A percentile compares a stretch with the other conserved stretches of the same genome.
These are phyloP conservation scores for Temnothorax nylanderi DNA, from an alignment of 1,140 invertebrate genomes.

Conservation along the genomic window DNA sequence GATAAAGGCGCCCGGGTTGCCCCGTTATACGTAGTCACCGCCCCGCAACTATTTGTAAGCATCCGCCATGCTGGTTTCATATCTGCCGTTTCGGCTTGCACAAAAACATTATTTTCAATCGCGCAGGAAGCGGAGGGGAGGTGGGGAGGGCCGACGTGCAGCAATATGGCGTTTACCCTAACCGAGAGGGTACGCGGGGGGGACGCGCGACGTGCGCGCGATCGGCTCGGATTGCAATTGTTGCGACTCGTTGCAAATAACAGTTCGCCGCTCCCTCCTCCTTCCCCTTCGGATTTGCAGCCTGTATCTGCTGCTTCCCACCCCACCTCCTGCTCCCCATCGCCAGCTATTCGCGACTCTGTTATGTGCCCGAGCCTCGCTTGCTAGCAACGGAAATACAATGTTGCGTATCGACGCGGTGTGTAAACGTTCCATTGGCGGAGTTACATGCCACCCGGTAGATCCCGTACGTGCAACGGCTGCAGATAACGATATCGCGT, in stretches of 20 bases:
- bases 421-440: slow-evolving; percentile 9
- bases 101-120: slow-evolving; percentile 81
- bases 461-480: slow-evolving; percentile 49
- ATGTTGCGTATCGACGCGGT: slow-evolving; percentile 51
- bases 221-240: slow-evolving; percentile 77
- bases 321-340: neutral
- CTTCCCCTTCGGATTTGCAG: neutral
- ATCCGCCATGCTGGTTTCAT: slow-evolving; percentile 85
- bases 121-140: slow-evolving; percentile 3
- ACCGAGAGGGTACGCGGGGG: slow-evolving; percentile 6
- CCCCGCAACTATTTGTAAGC: slow-evolving; percentile 85
- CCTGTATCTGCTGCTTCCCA: neutral
- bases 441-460: slow-evolving; percentile 17
- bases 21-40: slow-evolving; percentile 76
- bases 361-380: slow-evolving; percentile 38
- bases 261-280: slow-evolving; percentile 64
- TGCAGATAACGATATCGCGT: slow-evolving; percentile 50
- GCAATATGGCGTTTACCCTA: slow-evolving; percentile 77
- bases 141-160: slow-evolving; percentile 17
- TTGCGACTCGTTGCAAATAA: slow-evolving; percentile 82
- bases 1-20: slow-evolving; percentile 58
- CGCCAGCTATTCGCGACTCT: slow-evolving; percentile 4
- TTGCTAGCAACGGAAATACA: slow-evolving; percentile 67
- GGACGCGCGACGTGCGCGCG: slow-evolving; percentile 28
- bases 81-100: slow-evolving; percentile 81